Base-by-base conservation (phyloP, 2,797 vertebrate genomes). In the Spheniscus humboldti region DNA sequence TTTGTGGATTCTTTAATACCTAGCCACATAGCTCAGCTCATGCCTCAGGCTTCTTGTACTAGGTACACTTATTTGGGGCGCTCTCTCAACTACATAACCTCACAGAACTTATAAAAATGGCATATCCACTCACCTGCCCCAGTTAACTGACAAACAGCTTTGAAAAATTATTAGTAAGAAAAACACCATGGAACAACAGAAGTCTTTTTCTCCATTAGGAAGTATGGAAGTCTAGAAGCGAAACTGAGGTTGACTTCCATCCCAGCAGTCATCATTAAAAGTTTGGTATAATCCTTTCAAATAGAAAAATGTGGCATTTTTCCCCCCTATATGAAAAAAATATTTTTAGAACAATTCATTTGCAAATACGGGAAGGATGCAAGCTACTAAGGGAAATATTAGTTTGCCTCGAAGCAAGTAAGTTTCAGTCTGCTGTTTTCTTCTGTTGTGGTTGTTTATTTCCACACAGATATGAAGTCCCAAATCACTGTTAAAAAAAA, bases 171-270 rank as follows among this genome's bases (percentile, higher is more conserved):
- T 50, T 62, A 73, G 10, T 20, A 35, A 76, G n/a, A 84, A 81
- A 91, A 75, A 1, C 30, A 59, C 22, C 14, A 35, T 0, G 10
- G 24, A 85, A 74, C 25, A 83, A 35, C 18, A 53, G 2, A 33
- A 63, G 10, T 5, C 0, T 43, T 25, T 28, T 31, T 63, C 31
- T 31, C 24, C 35, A 12, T 74, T 47, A 71, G 18, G 18, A 86
- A 92, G 5, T 6, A 53, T 10, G 18, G 37, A 78, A 91, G 17
- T 53, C 53, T 39, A 31, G 69, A 97, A 97, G 92, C 95, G 53
- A 97, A 95, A 79, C 62, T 41, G 53, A 95, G 76, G 95, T 72
- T 64, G 91, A 96, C 89, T 98, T 97, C 92, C 86, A 96, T 91
- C 87, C 86, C 79, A 97, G 48, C 41, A 94, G 73, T 66, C 94